phyloP scores from a whole-genome alignment of 2,113 vertebrate genomes.

The zebrafish (Danio rerio) region GRCz12tu NC_133191.1:33253501-33254000 shows the following conservation, averaged over 20 bases:
- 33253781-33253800: not conserved
- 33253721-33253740: too few species aligned
- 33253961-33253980: not conserved
- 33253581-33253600: too few species aligned
- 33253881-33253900: not conserved
- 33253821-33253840: not conserved
- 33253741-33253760: not conserved
- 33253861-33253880: not conserved
- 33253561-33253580: too few species aligned
- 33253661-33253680: too few species aligned
- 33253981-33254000: not conserved
- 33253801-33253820: not conserved
- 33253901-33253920: not conserved
- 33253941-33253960: not conserved
- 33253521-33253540: too few species aligned
- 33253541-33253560: too few species aligned
- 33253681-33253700: too few species aligned
- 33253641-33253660: too few species aligned
- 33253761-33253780: not conserved
- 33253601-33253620: too few species aligned
- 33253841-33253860: not conserved
- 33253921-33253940: not conserved
- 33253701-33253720: too few species aligned
- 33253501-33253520: too few species aligned
- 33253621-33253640: too few species aligned